phyloP scores from a whole-genome alignment of 2,888 invertebrate genomes.

The Melanostoma mellinum region DNA sequence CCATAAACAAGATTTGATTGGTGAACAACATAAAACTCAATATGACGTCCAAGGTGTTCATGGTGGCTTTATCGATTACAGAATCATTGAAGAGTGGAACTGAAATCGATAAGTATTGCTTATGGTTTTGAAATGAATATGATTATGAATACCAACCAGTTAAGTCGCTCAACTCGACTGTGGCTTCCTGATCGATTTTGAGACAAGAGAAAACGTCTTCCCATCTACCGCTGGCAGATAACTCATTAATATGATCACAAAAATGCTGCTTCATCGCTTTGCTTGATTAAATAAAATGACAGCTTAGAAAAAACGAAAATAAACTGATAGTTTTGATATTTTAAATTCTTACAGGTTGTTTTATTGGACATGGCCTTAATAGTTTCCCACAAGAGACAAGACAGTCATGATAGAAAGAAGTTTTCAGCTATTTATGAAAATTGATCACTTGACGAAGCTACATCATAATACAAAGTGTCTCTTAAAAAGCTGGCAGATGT shows the following conservation, averaged over 20 bases:
- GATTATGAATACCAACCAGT: conserved; percentile 25
- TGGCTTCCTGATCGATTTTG: conserved; percentile 37
- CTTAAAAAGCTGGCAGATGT: no score
- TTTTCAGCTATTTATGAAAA: no score
- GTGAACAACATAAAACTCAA: conserved; percentile 12
- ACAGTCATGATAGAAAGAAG: no score
- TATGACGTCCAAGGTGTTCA: conserved; percentile 24
- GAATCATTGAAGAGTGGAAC: conserved; percentile 12
- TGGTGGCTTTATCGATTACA: background rate
- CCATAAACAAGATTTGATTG: conserved; percentile 23
- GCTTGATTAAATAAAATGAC: no score
- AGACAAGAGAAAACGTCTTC: conserved; percentile 35
- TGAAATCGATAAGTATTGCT: conserved; percentile 13
- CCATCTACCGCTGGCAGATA: conserved; percentile 36
- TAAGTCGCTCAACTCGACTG: conserved; percentile 38
- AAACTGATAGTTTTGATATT: no score
- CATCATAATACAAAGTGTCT: no score
- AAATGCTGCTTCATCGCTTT: conserved; percentile 6
- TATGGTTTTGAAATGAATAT: background rate
- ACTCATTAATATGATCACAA: conserved; percentile 5
- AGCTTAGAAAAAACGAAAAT: no score
- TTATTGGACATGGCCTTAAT: no score
- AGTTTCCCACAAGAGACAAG: no score
- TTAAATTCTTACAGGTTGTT: no score
- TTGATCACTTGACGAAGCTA: no score